A percentile compares a stretch with the other conserved stretches of the same genome.
Evolutionary conservation across 2,888 invertebrate genomes (phyloP).

Genomic region (Athalia cordata): DNA sequence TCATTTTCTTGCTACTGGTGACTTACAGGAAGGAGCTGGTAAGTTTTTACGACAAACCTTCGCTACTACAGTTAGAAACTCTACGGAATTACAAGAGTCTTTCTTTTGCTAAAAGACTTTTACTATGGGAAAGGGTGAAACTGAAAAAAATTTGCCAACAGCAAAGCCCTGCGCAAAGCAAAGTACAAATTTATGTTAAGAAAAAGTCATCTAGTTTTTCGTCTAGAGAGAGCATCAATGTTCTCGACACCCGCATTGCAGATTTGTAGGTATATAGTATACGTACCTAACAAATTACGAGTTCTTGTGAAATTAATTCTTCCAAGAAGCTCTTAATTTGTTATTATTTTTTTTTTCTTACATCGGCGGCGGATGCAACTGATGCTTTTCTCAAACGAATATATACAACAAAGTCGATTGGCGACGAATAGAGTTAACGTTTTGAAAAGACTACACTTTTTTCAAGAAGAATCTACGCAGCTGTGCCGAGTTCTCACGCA

Average conservation of each 20-base stretch:
- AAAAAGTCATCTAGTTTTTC: not conserved
- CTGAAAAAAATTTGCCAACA: not conserved
- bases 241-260: not conserved
- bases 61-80: too few species aligned
- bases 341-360: not conserved
- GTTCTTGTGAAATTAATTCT: not conserved
- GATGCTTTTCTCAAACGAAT: too few species aligned
- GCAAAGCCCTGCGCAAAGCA: not conserved
- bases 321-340: not conserved
- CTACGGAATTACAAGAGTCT: too few species aligned
- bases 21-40: too few species aligned
- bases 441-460: not conserved
- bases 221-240: not conserved
- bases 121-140: not conserved
- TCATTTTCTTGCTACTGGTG: too few species aligned
- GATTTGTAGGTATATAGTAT: not conserved
- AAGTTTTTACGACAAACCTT: too few species aligned
- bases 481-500: constrained; percentile 15
- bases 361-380: too few species aligned
- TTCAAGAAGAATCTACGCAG: not conserved
- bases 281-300: not conserved
- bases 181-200: not conserved
- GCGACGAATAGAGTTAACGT: not conserved
- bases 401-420: not conserved
- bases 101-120: too few species aligned